phyloP scores from a whole-genome alignment of 2,113 vertebrate species.

The Notechis scutatus region DNA sequence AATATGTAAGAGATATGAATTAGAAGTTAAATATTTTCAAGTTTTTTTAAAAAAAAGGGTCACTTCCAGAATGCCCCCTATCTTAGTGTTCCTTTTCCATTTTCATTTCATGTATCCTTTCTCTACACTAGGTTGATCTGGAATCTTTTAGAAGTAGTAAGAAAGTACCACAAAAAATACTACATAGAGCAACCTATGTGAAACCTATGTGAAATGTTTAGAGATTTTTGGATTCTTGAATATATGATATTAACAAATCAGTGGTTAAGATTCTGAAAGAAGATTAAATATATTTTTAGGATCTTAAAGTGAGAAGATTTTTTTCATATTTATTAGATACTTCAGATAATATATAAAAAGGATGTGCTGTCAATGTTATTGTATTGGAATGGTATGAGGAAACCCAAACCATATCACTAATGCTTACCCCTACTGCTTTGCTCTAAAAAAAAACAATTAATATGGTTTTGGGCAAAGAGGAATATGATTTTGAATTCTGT shows the following conservation, averaged over 20 bases:
- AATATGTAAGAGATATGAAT: background rate
- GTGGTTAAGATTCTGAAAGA: background rate
- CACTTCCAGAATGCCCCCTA: background rate
- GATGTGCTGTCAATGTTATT: background rate
- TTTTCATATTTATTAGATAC: background rate
- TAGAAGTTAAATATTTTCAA: background rate
- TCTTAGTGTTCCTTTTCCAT: background rate
- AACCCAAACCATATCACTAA: background rate
- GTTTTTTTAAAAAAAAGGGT: background rate
- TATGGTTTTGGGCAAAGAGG: background rate
- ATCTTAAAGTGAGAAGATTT: background rate
- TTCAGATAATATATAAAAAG: background rate
- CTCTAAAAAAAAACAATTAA: background rate
- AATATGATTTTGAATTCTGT: background rate
- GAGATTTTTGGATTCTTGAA: background rate
- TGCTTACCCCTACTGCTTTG: background rate
- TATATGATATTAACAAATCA: background rate
- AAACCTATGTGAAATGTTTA: background rate
- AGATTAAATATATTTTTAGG: background rate
- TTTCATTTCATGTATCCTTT: background rate
- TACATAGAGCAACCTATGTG: background rate
- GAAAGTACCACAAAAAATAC: background rate
- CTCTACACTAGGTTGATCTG: background rate
- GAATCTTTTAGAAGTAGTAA: background rate
- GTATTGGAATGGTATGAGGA: background rate